These are phyloP conservation scores for Dendroctonus ponderosae DNA, from an alignment of 1,140 invertebrate genomes.

Conservation along the genomic window DNA sequence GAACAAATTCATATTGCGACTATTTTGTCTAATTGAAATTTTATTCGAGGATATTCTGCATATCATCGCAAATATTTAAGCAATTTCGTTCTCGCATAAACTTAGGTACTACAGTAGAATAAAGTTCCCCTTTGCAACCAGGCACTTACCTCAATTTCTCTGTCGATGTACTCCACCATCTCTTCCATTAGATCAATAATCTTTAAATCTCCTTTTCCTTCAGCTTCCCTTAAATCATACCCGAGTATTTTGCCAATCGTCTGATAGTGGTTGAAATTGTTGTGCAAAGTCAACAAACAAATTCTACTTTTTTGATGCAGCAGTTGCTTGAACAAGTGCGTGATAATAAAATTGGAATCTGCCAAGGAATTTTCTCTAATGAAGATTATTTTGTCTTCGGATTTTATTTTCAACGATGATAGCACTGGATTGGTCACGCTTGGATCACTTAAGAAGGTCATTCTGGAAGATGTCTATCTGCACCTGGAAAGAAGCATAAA, in stretches of 20 bases:
- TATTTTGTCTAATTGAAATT: no score
- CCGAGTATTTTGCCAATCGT: constrained; percentile 70
- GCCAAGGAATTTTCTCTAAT: constrained; percentile 66
- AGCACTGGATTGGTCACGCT: constrained; percentile 37
- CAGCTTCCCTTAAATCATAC: constrained; percentile 63
- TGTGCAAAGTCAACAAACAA: constrained; percentile 66
- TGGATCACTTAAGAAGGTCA: constrained; percentile 27
- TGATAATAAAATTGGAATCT: constrained; percentile 69
- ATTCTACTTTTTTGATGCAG: constrained; percentile 55
- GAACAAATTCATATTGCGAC: no score
- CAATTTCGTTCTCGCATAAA: no score
- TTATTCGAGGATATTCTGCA: no score
- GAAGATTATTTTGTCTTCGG: constrained; percentile 56
- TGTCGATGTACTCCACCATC: constrained; percentile 51
- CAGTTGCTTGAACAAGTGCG: constrained; percentile 60
- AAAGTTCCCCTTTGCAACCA: no score
- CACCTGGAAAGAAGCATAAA: no score
- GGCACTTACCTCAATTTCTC: constrained; percentile 40
- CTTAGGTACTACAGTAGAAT: no score
- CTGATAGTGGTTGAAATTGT: constrained; percentile 68
- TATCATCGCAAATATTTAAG: no score
- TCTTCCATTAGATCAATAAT: constrained; percentile 59
- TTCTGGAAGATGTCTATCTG: background rate
- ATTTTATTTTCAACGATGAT: constrained; percentile 45
- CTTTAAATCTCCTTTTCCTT: constrained; percentile 55